Evolutionary conservation across 1,140 invertebrate genomes (phyloP).

Genomic region (Polypedilum pembai): DNA sequence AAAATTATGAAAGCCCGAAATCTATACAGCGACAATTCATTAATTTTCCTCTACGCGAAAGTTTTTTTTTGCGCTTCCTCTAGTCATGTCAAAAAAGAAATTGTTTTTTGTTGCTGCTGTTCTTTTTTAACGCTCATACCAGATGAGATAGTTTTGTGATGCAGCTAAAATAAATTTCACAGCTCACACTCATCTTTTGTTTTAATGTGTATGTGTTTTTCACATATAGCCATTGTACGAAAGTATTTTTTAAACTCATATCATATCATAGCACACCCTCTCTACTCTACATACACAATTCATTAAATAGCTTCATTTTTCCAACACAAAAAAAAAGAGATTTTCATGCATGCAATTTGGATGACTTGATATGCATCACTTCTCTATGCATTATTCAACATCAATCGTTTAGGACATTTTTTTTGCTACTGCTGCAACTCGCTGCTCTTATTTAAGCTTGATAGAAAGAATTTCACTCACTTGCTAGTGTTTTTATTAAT

Average conservation of each 20-base stretch:
- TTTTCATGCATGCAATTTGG: conserved; percentile 15
- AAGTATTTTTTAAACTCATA: background rate
- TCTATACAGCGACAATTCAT: background rate
- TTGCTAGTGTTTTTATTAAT: no score
- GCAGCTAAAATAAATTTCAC: conserved; percentile 18
- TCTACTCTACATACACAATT: no score
- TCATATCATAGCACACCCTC: no score
- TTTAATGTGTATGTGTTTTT: background rate
- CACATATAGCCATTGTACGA: background rate
- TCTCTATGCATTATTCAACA: conserved; percentile 21
- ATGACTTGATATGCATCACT: conserved; percentile 22
- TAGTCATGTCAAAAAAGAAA: conserved; percentile 13
- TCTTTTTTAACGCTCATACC: background rate
- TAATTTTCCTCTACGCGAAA: conserved; percentile 10
- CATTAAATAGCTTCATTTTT: background rate
- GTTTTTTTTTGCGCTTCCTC: background rate
- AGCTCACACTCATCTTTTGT: background rate
- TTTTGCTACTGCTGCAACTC: background rate
- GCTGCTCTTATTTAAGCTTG: background rate
- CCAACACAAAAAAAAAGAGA: background rate
- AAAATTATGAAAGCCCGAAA: background rate
- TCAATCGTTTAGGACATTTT: conserved; percentile 11
- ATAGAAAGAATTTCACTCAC: no score
- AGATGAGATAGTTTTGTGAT: background rate
- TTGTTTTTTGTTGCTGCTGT: background rate